A percentile compares a stretch with the other conserved stretches of the same genome.
Evolutionary conservation across 2,797 vertebrate genomes (phyloP).

Genomic region (Rhinogobio ventralis): DNA sequence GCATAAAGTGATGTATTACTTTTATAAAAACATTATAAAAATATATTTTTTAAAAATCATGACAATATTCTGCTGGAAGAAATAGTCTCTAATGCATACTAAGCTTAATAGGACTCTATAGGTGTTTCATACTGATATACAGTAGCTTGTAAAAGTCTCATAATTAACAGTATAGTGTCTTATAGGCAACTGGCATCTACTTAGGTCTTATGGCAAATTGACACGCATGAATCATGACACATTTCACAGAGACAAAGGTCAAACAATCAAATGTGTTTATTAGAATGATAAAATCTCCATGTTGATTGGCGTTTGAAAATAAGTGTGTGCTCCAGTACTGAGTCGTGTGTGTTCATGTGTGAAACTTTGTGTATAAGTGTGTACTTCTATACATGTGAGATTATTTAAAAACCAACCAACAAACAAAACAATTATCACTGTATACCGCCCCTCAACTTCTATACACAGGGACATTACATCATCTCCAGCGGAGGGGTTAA

Average conservation of each 20-base stretch:
- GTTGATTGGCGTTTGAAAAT: slow-evolving; percentile 60
- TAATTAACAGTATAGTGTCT: not conserved
- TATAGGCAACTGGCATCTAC: not conserved
- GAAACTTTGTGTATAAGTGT: slow-evolving; percentile 26
- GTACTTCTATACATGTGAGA: slow-evolving; percentile 52
- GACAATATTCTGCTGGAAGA: not conserved
- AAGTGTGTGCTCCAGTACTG: slow-evolving; percentile 53
- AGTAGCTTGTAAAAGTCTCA: not conserved
- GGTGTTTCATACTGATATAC: not conserved
- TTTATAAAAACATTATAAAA: not conserved
- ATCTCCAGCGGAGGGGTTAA: slow-evolving; percentile 28
- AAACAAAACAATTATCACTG: slow-evolving; percentile 35
- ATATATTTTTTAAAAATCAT: too few species aligned
- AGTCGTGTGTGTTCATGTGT: slow-evolving; percentile 42
- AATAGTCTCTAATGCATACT: not conserved
- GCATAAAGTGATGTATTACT: not conserved
- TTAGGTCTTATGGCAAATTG: not conserved
- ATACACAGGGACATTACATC: slow-evolving; percentile 54
- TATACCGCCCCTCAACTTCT: slow-evolving; percentile 47
- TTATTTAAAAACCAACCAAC: slow-evolving; percentile 48
- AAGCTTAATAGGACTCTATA: not conserved
- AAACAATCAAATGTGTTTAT: slow-evolving; percentile 63
- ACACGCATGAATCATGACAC: not conserved
- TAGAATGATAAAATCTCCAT: slow-evolving; percentile 65
- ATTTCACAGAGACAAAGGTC: slow-evolving; percentile 27